Percentiles rank a stretch among this genome's conserved stretches.
Conservation (phyloP, 2,113 vertebrate species). For the Myotis davidii region DNA sequence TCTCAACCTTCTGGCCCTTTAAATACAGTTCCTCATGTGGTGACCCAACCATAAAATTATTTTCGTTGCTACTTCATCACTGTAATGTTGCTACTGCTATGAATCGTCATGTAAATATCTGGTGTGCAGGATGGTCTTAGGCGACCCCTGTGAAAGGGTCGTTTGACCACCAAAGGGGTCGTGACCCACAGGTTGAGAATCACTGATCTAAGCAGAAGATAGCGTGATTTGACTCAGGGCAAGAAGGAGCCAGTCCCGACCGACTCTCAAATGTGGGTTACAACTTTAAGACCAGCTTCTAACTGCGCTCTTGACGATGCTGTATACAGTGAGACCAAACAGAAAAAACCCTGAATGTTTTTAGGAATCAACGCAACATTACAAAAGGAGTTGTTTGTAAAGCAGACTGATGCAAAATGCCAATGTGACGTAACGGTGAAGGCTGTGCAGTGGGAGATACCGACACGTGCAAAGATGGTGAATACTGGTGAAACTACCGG, state of each 20-base stretch:
- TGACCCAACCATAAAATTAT: too few relatives aligned
- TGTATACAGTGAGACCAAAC: background rate
- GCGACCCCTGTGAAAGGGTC: too few relatives aligned
- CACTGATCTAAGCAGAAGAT: background rate
- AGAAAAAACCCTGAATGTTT: conserved; percentile 14
- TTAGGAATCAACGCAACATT: background rate
- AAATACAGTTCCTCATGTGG: too few relatives aligned
- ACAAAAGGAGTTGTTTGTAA: background rate
- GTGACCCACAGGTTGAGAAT: too few relatives aligned
- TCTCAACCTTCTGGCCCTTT: too few relatives aligned
- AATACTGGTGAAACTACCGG: background rate
- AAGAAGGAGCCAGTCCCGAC: background rate
- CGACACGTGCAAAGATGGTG: background rate
- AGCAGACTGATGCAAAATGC: background rate
- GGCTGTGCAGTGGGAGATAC: background rate
- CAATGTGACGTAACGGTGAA: background rate
- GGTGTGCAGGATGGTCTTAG: too few relatives aligned
- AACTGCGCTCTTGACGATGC: background rate
- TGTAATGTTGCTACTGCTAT: too few relatives aligned
- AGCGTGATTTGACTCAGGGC: background rate
- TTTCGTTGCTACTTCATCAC: too few relatives aligned
- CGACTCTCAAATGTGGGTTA: background rate
- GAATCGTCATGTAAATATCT: too few relatives aligned
- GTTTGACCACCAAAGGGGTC: too few relatives aligned
- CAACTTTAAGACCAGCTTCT: background rate